Evolutionary conservation across 2,797 vertebrate genomes (phyloP).

Genomic region (Lepus townsendii): DNA sequence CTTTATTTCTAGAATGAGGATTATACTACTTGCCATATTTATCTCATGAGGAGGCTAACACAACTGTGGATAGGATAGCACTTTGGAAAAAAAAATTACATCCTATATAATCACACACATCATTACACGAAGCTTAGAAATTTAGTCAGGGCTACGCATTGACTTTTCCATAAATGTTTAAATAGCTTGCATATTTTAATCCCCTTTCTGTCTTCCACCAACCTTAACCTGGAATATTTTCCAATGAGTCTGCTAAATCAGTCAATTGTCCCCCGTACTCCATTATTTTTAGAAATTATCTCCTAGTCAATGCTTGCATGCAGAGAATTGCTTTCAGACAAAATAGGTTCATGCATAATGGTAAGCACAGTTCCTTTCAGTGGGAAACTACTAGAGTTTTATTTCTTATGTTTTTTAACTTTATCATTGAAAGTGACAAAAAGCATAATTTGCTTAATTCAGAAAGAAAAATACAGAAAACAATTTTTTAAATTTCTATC

Average conservation of each 20-base stretch:
- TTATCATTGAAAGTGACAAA: conserved; percentile 40
- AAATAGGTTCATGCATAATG: not conserved
- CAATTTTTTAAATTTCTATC: not conserved
- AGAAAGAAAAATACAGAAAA: not conserved
- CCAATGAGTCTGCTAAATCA: conserved; percentile 57
- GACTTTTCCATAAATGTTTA: conserved; percentile 55
- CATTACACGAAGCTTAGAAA: conserved; percentile 25
- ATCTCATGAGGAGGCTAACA: not conserved
- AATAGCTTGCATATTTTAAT: conserved; percentile 65
- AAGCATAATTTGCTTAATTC: conserved; percentile 32
- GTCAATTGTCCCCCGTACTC: conserved; percentile 53
- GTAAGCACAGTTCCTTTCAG: not conserved
- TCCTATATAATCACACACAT: conserved; percentile 15
- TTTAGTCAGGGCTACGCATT: not conserved
- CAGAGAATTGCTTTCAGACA: conserved; percentile 35
- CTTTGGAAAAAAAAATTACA: conserved; percentile 35
- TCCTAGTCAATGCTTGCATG: conserved; percentile 18
- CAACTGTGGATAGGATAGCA: not conserved
- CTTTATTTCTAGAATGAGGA: conserved; percentile 25
- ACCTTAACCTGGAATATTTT: conserved; percentile 58
- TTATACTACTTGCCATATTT: not conserved
- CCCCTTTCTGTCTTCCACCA: conserved; percentile 58
- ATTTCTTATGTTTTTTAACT: conserved; percentile 21
- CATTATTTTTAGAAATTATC: conserved; percentile 65
- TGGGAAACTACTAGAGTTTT: not conserved